phyloP scores from a whole-genome alignment of 2,113 vertebrate genomes.

The Sminthopsis crassicaudata region DNA sequence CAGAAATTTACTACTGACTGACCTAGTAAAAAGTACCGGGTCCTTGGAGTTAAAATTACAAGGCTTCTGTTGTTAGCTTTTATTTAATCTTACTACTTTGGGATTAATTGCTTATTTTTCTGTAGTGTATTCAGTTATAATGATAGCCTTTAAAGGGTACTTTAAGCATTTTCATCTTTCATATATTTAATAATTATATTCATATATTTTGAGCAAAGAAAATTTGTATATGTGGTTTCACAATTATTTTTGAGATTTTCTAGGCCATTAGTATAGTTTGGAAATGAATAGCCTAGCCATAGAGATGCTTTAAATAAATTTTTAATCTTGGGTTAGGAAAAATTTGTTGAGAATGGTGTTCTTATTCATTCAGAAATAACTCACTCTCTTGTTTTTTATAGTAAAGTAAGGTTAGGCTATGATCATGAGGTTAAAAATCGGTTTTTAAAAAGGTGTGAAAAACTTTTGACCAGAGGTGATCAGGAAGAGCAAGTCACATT shows the following conservation, averaged over 20 bases:
- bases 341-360: background rate
- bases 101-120: background rate
- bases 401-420: background rate
- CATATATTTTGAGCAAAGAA: background rate
- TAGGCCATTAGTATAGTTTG: background rate
- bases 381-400: background rate
- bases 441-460: background rate
- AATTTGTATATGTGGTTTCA: background rate
- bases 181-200: background rate
- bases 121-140: background rate
- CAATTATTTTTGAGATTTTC: background rate
- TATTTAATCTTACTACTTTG: background rate
- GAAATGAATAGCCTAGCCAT: background rate
- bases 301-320: background rate
- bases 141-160: background rate
- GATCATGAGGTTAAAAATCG: background rate
- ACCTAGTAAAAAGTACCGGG: background rate
- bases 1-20: background rate
- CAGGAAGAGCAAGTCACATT: background rate
- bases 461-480: background rate
- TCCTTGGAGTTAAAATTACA: background rate
- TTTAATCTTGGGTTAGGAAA: background rate
- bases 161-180: background rate
- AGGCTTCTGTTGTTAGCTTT: background rate
- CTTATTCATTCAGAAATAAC: background rate